Evolutionary conservation across 2,797 vertebrate genomes (phyloP), one percentile per base, ranked within the genome.

Genomic region (Myotis myotis): DNA sequence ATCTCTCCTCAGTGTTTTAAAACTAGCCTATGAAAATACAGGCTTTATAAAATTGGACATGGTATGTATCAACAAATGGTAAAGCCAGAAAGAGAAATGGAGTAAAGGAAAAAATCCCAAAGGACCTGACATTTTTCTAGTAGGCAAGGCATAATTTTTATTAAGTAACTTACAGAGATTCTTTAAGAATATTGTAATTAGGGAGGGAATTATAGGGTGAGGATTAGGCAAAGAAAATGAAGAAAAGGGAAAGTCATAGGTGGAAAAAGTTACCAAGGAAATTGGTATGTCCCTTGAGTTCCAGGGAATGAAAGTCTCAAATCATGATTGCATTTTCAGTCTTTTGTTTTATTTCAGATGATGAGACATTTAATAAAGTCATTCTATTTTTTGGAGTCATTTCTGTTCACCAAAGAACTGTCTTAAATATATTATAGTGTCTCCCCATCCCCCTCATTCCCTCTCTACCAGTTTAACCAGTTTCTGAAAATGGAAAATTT

Each of bases 131-230:
- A 72, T 87, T 97, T 96, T 89, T 91, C 72, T 72, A 89, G 87
- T 82, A 90, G 70, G 66, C 55, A 92, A 95, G 41, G 30, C 22
- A 9, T 92, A 41, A 75, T 88, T 91, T 96, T 95, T 91, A 87
- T 91, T 94, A 92, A 87, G n/a, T 62, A 87, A 86, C 47, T 95
- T 93, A 64, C 0, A 19, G 72, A 89, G 75, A 76, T 80, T 92
- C 33, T 90, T 93, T 95, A 78, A 78, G 81, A 91, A 89, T 88
- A 80, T 10, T 80, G 28, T 90, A 94, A 80, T 75, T 92, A 66
- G 4, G 79, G 41, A 94, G 36, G 75, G 55, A 83, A 87, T 91
- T 95, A 76, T 19, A 91, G 30, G 68, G 16, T 53, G 78, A 87
- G n/a, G 66, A 80, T 82, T 89, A 84, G 79, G 55, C 41, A 70